Conservation (phyloP, 2,888 invertebrate genomes). For the Drosophila paramelanica region DNA sequence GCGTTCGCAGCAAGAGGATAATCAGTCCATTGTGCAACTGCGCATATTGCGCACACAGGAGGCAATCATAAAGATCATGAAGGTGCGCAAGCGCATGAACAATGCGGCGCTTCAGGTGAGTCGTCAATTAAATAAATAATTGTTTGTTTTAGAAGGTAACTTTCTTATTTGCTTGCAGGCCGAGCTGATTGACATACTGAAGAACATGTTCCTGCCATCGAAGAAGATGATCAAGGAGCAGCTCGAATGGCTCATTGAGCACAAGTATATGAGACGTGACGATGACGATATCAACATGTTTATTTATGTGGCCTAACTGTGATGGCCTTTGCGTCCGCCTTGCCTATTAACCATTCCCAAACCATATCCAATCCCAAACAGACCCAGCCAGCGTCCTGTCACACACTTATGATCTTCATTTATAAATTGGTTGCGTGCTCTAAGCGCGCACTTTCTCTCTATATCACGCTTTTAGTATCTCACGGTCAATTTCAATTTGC, state of each 20-base stretch:
- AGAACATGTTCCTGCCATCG: constrained; percentile 99
- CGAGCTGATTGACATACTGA: constrained; percentile 98
- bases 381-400: neutral
- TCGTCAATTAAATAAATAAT: neutral
- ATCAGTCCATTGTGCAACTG: constrained; percentile 98
- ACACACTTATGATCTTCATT: constrained; percentile 6
- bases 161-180: constrained; percentile 86
- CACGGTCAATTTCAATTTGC: constrained; percentile 5
- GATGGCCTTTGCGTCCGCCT: constrained; percentile 31
- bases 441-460: constrained; percentile 29
- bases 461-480: constrained; percentile 15
- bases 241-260: constrained; percentile 99
- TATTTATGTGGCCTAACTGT: constrained; percentile 95
- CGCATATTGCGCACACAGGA: constrained; percentile 97
- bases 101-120: constrained; percentile 95
- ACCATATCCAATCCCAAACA: constrained; percentile 7
- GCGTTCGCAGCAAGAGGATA: constrained; percentile 97
- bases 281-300: constrained; percentile 99
- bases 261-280: constrained; percentile 98
- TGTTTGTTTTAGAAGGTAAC: neutral
- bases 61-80: constrained; percentile 99
- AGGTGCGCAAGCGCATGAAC: constrained; percentile 97
- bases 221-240: constrained; percentile 99
- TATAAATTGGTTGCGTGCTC: constrained; percentile 34
- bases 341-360: constrained; percentile 54